phyloP scores from a whole-genome alignment of 2,888 invertebrate genomes.

The Nephrotoma guestfalica region DNA sequence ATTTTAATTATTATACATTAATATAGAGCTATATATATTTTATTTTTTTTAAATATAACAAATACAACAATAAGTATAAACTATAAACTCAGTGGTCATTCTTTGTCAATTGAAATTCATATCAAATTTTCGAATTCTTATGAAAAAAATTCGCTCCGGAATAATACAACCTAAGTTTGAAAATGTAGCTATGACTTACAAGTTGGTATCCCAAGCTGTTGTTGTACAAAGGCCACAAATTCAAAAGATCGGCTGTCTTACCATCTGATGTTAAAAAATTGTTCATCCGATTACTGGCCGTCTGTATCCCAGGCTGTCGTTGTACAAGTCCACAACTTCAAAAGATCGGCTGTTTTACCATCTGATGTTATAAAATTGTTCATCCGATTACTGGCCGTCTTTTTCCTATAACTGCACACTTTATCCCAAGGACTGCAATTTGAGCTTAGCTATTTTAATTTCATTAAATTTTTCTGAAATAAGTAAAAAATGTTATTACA shows the following conservation, averaged over 20 bases:
- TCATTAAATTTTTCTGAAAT: neutral
- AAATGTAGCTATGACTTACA: neutral
- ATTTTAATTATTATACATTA: no score
- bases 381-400: neutral
- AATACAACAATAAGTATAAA: no score
- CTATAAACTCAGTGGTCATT: no score
- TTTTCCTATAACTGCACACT: neutral
- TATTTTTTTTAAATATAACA: no score
- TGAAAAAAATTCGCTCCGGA: no score
- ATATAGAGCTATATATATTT: no score
- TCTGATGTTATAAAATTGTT: neutral
- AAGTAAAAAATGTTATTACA: no score
- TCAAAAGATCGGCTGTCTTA: neutral
- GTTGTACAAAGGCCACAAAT: neutral
- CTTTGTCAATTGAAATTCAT: no score
- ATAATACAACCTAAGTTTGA: no score
- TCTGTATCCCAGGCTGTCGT: neutral
- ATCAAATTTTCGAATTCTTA: no score
- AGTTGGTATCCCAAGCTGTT: neutral
- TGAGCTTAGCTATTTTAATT: neutral
- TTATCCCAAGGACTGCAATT: neutral
- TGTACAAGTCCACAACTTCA: neutral
- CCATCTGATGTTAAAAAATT: neutral
- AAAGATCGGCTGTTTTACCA: neutral
- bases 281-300: neutral